phyloP scores from a whole-genome alignment of 2,113 vertebrate species.

The Entelurus aequoreus region DNA sequence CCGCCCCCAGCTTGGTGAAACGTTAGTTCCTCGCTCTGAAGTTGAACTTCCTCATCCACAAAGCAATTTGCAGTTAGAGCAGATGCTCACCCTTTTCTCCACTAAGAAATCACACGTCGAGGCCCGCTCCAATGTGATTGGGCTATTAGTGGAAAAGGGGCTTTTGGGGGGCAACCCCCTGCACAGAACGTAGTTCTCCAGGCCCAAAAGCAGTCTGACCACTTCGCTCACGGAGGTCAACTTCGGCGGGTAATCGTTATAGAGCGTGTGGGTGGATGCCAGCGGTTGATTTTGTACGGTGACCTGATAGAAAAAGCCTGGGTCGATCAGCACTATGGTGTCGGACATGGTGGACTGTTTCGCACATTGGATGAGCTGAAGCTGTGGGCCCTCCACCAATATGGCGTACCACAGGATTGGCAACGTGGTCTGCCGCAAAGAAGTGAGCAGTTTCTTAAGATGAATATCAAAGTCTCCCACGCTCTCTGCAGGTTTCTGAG shows the following conservation, averaged over 20 bases:
- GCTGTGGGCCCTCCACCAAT: constrained; percentile 64
- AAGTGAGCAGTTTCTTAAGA: constrained; percentile 60
- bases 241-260: constrained; percentile 50
- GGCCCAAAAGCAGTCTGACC: constrained; percentile 60
- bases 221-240: constrained; percentile 50
- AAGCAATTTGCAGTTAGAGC: constrained; percentile 56
- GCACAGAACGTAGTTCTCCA: constrained; percentile 68
- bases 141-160: background rate
- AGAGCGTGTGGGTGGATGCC: constrained; percentile 68
- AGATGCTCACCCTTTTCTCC: constrained; percentile 44
- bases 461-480: constrained; percentile 44
- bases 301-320: constrained; percentile 65
- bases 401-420: constrained; percentile 71
- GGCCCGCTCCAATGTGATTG: constrained; percentile 59
- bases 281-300: constrained; percentile 72
- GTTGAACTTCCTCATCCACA: constrained; percentile 24
- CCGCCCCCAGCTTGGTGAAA: background rate
- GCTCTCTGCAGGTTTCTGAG: constrained; percentile 14
- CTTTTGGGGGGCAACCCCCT: constrained; percentile 52
- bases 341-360: constrained; percentile 71
- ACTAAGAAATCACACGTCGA: constrained; percentile 73
- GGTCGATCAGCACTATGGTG: constrained; percentile 68
- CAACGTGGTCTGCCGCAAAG: constrained; percentile 48
- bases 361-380: constrained; percentile 74
- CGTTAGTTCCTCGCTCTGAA: background rate